Percentiles rank a stretch among this genome's conserved stretches.
Evolutionary conservation across 2,888 invertebrate genomes (phyloP).

Genomic region (Oegoconia quadripuncta): DNA sequence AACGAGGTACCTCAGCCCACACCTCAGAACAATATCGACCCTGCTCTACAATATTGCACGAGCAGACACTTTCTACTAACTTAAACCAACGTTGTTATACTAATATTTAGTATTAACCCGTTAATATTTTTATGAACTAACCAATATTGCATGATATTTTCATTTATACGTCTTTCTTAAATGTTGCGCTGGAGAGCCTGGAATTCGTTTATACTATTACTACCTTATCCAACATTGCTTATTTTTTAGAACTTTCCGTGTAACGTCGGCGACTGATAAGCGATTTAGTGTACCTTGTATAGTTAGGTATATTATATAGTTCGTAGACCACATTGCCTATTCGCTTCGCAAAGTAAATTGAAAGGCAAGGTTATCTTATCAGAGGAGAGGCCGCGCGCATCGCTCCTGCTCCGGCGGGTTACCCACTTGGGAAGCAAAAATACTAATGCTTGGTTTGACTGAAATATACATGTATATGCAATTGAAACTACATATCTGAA

Average conservation of each 20-base stretch:
- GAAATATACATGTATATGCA: too few relatives aligned
- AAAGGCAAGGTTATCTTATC: constrained; percentile 78
- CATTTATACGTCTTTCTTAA: too few relatives aligned
- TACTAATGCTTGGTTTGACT: not conserved
- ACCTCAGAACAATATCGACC: constrained; percentile 20
- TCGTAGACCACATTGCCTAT: constrained; percentile 32
- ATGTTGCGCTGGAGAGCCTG: constrained; percentile 8
- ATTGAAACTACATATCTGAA: too few relatives aligned
- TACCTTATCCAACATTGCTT: not conserved
- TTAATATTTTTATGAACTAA: too few relatives aligned
- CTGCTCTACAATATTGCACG: constrained; percentile 10
- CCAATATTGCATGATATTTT: too few relatives aligned
- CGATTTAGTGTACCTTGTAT: constrained; percentile 33
- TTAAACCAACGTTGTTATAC: constrained; percentile 4
- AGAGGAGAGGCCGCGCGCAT: constrained; percentile 48
- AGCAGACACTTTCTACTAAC: constrained; percentile 11
- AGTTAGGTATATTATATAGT: too few relatives aligned
- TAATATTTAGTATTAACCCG: too few relatives aligned
- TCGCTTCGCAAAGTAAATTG: constrained; percentile 63
- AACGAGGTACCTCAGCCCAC: constrained; percentile 59
- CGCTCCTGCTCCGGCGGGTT: constrained; percentile 25
- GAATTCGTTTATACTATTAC: constrained; percentile 9
- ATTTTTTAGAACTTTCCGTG: constrained; percentile 9
- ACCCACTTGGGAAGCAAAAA: constrained; percentile 32
- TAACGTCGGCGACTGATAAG: constrained; percentile 39